These are phyloP conservation scores for Eupithecia pulchellata DNA, from an alignment of 2,888 invertebrate genomes.

Conservation along the genomic window DNA sequence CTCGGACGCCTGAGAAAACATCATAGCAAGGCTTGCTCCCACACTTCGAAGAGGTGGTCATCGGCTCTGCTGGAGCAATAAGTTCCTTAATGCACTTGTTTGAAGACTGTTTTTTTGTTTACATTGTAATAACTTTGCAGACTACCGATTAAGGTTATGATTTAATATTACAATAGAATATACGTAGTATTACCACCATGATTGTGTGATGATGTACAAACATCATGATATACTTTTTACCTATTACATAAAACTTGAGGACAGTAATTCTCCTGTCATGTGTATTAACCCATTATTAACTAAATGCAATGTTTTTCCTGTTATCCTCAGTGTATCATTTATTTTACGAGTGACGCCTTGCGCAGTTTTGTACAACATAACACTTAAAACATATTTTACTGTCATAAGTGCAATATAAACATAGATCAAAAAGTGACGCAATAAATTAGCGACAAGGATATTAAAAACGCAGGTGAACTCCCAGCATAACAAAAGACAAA, in stretches of 20 bases:
- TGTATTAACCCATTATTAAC: not conserved
- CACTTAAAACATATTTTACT: not conserved
- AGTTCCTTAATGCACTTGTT: no score
- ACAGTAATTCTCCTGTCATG: not conserved
- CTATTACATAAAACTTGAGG: not conserved
- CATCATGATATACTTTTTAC: not conserved
- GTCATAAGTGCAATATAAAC: not conserved
- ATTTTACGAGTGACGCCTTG: not conserved
- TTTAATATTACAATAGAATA: no score
- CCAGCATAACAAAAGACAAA: slow-evolving; percentile 36
- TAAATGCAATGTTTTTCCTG: not conserved
- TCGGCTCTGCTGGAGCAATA: no score
- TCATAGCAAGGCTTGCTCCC: no score
- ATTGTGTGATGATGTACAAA: not conserved
- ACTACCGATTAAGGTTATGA: no score
- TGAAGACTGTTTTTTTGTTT: no score
- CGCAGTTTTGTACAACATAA: not conserved
- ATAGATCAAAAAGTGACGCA: not conserved
- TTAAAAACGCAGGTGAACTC: slow-evolving; percentile 15
- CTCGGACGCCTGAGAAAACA: no score
- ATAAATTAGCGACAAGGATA: slow-evolving; percentile 7
- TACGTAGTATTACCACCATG: not conserved
- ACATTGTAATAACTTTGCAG: no score
- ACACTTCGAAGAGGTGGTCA: no score
- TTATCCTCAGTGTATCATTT: not conserved